Evolutionary conservation across 2,113 vertebrate genomes (phyloP).

Genomic region (Sakesphorus luctuosus): DNA sequence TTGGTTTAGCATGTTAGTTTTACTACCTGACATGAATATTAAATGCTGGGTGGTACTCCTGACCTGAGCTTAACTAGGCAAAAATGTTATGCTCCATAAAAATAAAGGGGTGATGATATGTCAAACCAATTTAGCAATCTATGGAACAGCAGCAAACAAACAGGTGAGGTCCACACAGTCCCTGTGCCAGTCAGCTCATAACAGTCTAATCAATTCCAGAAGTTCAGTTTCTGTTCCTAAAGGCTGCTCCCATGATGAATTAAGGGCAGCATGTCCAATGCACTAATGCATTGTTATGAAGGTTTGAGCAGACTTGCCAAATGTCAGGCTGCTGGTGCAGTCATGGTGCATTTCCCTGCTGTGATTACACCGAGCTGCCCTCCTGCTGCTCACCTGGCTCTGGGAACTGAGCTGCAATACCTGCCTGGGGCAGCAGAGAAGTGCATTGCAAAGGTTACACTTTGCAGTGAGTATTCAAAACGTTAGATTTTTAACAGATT

Average conservation of each 20-base stretch:
- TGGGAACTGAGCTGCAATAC: slow-evolving; percentile 21
- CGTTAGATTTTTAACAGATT: neutral
- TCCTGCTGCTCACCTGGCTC: slow-evolving; percentile 15
- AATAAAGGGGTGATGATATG: neutral
- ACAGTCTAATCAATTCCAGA: slow-evolving; percentile 7
- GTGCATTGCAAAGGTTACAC: neutral
- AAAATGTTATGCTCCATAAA: neutral
- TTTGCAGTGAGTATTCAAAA: slow-evolving; percentile 28
- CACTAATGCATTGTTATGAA: slow-evolving; percentile 41
- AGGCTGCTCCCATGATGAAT: slow-evolving; percentile 30
- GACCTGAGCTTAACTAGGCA: neutral
- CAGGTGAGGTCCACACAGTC: neutral
- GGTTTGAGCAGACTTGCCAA: slow-evolving; percentile 41
- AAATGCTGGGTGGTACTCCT: neutral
- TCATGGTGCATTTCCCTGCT: neutral
- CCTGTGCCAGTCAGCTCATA: neutral
- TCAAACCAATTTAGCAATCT: neutral
- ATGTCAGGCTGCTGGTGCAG: neutral
- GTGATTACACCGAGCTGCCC: slow-evolving; percentile 34
- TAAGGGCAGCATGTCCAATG: slow-evolving; percentile 39
- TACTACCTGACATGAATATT: neutral
- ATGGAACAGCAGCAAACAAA: neutral
- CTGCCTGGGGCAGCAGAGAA: neutral
- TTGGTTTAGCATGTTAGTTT: neutral
- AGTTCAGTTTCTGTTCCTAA: slow-evolving; percentile 53